Evolutionary conservation across 2,797 vertebrate species (phyloP).

Genomic region (Streptopelia turtur): DNA sequence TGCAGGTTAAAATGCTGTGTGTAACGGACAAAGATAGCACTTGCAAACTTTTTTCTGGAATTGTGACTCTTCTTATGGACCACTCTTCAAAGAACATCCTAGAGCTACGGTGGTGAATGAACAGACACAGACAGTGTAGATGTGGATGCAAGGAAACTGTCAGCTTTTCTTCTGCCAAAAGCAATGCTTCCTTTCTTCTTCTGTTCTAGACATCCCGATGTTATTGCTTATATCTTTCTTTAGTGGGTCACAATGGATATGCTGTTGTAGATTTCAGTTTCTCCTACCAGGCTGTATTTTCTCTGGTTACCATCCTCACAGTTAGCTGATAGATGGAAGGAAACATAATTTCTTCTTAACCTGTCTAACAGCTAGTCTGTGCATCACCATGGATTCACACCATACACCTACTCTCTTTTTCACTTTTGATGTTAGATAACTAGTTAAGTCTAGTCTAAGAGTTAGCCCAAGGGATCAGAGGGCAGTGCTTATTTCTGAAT

Average conservation of each 20-base stretch:
- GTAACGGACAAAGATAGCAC: background rate
- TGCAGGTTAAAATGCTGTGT: background rate
- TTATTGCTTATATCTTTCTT: background rate
- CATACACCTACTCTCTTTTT: slow-evolving; percentile 24
- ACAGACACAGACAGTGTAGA: background rate
- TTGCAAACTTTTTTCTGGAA: background rate
- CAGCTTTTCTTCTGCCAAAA: background rate
- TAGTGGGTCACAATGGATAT: background rate
- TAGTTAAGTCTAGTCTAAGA: background rate
- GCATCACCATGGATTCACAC: slow-evolving; percentile 31
- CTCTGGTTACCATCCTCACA: background rate
- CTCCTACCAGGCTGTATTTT: background rate
- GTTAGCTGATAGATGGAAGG: background rate
- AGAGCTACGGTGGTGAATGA: background rate
- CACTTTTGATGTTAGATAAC: slow-evolving; percentile 33
- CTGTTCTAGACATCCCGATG: background rate
- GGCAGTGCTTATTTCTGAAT: background rate
- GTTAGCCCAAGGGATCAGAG: background rate
- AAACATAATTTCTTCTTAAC: background rate
- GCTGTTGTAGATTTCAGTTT: background rate
- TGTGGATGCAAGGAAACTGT: background rate
- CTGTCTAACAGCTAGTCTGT: slow-evolving; percentile 18
- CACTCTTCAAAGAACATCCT: background rate
- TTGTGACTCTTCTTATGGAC: background rate
- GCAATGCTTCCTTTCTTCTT: background rate